A percentile compares a stretch with the other conserved stretches of the same genome.
Conservation (phyloP, 2,888 invertebrate species). For the Megalurothrips usitatus region DNA sequence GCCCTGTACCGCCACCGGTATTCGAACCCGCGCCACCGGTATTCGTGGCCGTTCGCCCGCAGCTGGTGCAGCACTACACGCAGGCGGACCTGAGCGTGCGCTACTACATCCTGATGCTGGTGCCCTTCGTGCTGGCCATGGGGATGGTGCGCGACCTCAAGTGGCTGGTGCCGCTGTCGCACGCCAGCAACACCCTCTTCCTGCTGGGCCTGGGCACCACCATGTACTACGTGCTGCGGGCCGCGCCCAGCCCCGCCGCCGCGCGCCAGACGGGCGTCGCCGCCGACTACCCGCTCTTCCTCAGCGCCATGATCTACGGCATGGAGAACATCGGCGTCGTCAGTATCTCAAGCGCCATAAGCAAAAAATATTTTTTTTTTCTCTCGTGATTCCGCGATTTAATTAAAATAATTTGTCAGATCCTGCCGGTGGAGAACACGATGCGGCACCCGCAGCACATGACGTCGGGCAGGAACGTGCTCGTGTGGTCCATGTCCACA, state of each 20-base stretch:
- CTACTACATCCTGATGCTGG: slow-evolving; percentile 15
- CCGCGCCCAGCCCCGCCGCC: not conserved
- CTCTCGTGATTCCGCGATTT: no score
- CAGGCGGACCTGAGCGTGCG: not conserved
- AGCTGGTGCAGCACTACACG: slow-evolving; percentile 18
- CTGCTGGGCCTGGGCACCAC: not conserved
- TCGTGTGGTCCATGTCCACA: not conserved
- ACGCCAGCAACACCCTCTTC: slow-evolving; percentile 14
- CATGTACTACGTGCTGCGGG: slow-evolving; percentile 15
- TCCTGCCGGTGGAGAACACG: slow-evolving; percentile 21
- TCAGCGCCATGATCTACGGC: slow-evolving; percentile 24
- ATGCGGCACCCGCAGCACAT: not conserved
- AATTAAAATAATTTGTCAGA: not conserved
- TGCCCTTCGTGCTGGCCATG: slow-evolving; percentile 16
- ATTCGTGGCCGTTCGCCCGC: not conserved
- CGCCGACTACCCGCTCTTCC: slow-evolving; percentile 12
- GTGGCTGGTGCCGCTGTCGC: slow-evolving; percentile 23
- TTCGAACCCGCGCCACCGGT: not conserved
- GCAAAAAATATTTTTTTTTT: not conserved
- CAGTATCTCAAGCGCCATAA: not conserved
- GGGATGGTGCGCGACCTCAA: slow-evolving; percentile 2
- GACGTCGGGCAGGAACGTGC: not conserved
- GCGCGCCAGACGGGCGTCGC: not conserved
- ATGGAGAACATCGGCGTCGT: slow-evolving; percentile 24
- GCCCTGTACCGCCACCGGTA: not conserved